These are phyloP conservation scores for Hemaris fuciformis DNA, from an alignment of 2,888 invertebrate species.

Conservation along the genomic window DNA sequence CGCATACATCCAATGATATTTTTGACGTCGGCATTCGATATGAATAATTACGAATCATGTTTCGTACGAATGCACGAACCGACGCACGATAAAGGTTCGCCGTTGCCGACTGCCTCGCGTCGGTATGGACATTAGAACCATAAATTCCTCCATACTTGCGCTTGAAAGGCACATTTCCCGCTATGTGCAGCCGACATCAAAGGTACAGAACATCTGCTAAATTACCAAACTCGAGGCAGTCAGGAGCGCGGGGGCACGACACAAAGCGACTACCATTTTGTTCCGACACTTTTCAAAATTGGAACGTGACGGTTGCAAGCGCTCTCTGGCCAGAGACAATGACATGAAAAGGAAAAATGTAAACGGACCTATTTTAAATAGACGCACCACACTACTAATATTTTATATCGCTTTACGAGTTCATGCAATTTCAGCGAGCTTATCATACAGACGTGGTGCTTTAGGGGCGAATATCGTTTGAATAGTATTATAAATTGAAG, in stretches of 20 bases:
- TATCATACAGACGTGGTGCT: conserved; percentile 18
- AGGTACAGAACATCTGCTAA: conserved; percentile 73
- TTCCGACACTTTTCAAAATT: conserved; percentile 82
- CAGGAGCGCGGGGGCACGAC: conserved; percentile 54
- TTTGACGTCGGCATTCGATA: conserved; percentile 75
- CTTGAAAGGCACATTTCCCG: conserved; percentile 37
- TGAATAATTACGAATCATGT: conserved; percentile 77
- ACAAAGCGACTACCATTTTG: conserved; percentile 80
- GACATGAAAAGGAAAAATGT: conserved; percentile 82
- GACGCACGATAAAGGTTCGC: conserved; percentile 31
- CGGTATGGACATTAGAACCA: conserved; percentile 21
- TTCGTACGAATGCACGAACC: conserved; percentile 34
- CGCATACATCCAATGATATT: conserved; percentile 62
- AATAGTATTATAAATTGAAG: conserved; percentile 37
- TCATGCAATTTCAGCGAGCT: conserved; percentile 42
- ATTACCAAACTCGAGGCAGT: conserved; percentile 66
- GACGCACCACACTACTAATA: conserved; percentile 63
- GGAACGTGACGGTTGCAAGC: conserved; percentile 82
- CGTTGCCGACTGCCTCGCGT: conserved; percentile 29
- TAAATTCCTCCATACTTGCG: conserved; percentile 15
- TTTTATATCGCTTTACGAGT: conserved; percentile 55
- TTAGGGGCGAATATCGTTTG: conserved; percentile 52
- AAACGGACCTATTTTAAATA: conserved; percentile 79
- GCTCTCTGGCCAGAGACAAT: conserved; percentile 78
- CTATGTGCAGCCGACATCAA: conserved; percentile 54